Conservation (phyloP, 2,113 vertebrate species). For the Noctilio leporinus region DNA sequence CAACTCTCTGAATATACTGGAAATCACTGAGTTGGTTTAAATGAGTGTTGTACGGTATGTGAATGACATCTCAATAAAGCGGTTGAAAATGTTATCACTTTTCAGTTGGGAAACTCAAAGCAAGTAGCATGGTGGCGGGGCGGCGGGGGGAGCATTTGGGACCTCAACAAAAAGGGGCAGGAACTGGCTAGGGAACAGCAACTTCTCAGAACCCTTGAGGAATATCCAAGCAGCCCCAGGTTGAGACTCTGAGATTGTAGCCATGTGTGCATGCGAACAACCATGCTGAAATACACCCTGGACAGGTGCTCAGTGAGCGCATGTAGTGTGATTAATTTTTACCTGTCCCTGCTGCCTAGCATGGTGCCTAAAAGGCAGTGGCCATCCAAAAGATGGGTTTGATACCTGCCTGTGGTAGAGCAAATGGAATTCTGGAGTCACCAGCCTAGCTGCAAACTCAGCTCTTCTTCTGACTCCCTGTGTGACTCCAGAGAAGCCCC, state of each 20-base stretch:
- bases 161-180: not conserved
- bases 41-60: not conserved
- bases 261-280: not conserved
- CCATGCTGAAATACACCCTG: not conserved
- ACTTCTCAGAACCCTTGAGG: not conserved
- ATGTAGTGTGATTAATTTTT: not conserved
- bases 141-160: not conserved
- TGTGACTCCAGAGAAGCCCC: not conserved
- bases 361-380: not conserved
- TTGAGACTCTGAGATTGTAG: not conserved
- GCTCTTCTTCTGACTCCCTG: not conserved
- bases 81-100: not conserved
- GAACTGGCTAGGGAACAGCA: not conserved
- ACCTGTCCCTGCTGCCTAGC: not conserved
- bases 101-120: not conserved
- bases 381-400: not conserved
- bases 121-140: not conserved
- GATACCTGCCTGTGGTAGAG: not conserved
- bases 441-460: not conserved
- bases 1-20: not conserved
- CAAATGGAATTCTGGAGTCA: not conserved
- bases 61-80: slow-evolving; percentile 4
- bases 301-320: not conserved
- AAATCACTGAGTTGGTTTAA: not conserved
- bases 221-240: not conserved